These are phyloP conservation scores for Leptopilina drosophilae DNA, from an alignment of 2,888 invertebrate species.

Conservation along the genomic window DNA sequence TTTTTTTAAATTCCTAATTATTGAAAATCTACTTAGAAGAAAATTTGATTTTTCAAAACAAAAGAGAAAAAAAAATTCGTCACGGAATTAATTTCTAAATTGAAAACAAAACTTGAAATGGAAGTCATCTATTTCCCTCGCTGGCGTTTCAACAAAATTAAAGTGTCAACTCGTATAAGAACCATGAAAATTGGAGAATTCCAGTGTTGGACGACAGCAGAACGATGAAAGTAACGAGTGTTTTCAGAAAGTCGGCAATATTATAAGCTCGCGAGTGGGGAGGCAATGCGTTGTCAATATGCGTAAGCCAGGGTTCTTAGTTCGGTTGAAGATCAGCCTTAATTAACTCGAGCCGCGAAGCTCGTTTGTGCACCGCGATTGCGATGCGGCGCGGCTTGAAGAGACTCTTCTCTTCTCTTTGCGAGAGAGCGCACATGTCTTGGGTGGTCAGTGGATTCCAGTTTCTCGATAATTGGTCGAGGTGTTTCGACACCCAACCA, in stretches of 20 bases:
- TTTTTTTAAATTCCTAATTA: too few species aligned
- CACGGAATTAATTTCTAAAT: too few species aligned
- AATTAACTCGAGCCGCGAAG: constrained; percentile 57
- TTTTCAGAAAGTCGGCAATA: constrained; percentile 45
- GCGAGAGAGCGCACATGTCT: constrained; percentile 46
- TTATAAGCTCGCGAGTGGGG: too few species aligned
- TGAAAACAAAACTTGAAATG: too few species aligned
- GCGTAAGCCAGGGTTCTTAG: constrained; percentile 63
- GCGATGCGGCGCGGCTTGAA: constrained; percentile 31
- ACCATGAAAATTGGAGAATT: constrained; percentile 26
- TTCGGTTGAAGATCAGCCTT: constrained; percentile 55
- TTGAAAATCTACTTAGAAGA: too few species aligned
- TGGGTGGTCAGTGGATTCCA: constrained; percentile 75
- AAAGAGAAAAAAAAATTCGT: too few species aligned
- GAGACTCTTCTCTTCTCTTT: constrained; percentile 41
- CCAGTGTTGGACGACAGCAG: not conserved
- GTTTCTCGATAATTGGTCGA: constrained; percentile 77
- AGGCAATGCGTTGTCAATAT: constrained; percentile 33
- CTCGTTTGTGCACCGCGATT: constrained; percentile 52
- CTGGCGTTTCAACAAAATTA: not conserved
- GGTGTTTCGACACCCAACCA: constrained; percentile 76
- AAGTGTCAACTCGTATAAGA: constrained; percentile 15
- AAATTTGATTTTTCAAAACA: too few species aligned
- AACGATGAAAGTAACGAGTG: constrained; percentile 22
- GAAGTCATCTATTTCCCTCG: too few species aligned